Evolutionary conservation across 1,140 invertebrate genomes (phyloP).

Genomic region (Macrotrachela quadricornifera): DNA sequence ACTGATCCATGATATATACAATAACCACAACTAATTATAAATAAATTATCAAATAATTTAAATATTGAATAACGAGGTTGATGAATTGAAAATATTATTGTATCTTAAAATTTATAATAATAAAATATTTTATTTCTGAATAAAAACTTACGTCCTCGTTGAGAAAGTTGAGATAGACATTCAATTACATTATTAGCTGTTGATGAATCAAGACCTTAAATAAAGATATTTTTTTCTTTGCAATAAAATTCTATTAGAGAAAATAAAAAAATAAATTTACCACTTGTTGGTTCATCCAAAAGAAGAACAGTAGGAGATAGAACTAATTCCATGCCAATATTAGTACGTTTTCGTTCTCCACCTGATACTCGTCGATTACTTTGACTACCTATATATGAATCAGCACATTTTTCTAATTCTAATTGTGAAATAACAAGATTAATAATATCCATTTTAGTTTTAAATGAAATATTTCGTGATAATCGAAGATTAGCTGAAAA

Average conservation of each 20-base stretch:
- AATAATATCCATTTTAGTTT: constrained; percentile 16
- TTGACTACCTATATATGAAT: constrained; percentile 25
- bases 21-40: constrained; percentile 20
- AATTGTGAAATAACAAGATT: constrained; percentile 20
- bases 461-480: constrained; percentile 10
- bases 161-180: constrained; percentile 18
- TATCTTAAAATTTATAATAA: constrained; percentile 9
- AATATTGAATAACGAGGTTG: constrained; percentile 29
- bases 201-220: constrained; percentile 25
- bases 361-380: constrained; percentile 27
- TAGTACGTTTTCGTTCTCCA: constrained; percentile 27
- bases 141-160: not conserved
- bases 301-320: constrained; percentile 26
- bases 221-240: too few species aligned
- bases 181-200: constrained; percentile 28
- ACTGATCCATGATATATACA: constrained; percentile 21
- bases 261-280: too few species aligned
- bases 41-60: constrained; percentile 22
- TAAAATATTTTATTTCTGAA: not conserved
- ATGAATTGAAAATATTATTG: constrained; percentile 29
- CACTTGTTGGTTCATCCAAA: constrained; percentile 31
- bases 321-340: constrained; percentile 31
- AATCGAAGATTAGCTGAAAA: constrained; percentile 26
- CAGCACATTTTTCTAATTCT: constrained; percentile 18
- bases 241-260: too few species aligned